Conservation (phyloP, 2,888 invertebrate species). For the Aphodius granarius region DNA sequence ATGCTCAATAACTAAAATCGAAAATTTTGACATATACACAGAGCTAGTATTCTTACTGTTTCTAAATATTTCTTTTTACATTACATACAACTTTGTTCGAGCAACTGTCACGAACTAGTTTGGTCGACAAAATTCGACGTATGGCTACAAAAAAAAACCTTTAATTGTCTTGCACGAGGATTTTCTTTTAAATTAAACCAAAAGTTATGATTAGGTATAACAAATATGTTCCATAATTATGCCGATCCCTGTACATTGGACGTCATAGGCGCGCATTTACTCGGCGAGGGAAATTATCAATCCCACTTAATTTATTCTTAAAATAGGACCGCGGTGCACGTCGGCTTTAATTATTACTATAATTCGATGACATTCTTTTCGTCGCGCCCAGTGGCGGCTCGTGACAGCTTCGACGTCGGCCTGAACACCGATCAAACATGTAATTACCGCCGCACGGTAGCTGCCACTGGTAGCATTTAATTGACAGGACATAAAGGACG, state of each 20-base stretch:
- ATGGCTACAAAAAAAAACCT: no score
- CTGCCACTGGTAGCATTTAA: neutral
- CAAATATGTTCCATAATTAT: no score
- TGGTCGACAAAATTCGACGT: no score
- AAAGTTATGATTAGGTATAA: no score
- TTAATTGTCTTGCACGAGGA: no score
- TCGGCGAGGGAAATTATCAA: neutral
- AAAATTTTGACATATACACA: no score
- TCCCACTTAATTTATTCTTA: constrained; percentile 13
- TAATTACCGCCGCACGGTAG: constrained; percentile 4
- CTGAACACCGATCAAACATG: constrained; percentile 9
- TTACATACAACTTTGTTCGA: no score
- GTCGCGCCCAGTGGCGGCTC: constrained; percentile 9
- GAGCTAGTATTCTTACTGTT: no score
- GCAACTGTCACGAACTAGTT: no score
- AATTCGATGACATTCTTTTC: constrained; percentile 30
- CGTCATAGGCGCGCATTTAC: neutral
- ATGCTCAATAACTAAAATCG: no score
- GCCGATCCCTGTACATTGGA: neutral
- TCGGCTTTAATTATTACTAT: constrained; percentile 26
- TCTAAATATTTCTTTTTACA: no score
- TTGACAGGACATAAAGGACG: neutral
- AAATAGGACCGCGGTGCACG: constrained; percentile 4
- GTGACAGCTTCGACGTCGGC: neutral
- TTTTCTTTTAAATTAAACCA: no score